A percentile compares a stretch with the other conserved stretches of the same genome.
Conservation (phyloP, 1,140 invertebrate species). For the Pygmarrhopalites habei region DNA sequence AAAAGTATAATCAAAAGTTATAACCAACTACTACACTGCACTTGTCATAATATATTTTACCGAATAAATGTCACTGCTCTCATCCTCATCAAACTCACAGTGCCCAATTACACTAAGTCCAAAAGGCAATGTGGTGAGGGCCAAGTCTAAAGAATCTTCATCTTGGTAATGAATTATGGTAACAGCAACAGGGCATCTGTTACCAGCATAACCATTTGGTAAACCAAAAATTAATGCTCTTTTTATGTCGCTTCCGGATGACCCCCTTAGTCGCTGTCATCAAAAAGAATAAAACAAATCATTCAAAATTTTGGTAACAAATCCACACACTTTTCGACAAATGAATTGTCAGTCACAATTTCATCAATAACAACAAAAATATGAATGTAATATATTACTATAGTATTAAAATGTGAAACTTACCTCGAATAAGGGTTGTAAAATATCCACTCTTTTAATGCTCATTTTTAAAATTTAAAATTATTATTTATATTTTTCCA, state of each 20-base stretch:
- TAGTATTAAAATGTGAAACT: not conserved
- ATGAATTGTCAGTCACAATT: not conserved
- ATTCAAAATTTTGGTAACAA: too few relatives aligned
- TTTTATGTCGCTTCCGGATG: constrained; percentile 3
- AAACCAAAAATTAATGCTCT: constrained; percentile 28
- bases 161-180: constrained; percentile 22
- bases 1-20: not conserved
- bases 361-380: not conserved
- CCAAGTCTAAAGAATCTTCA: constrained; percentile 19
- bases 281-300: constrained; percentile 1
- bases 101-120: constrained; percentile 30
- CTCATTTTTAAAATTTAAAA: constrained; percentile 13
- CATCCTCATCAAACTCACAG: constrained; percentile 35
- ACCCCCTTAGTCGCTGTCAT: constrained; percentile 26
- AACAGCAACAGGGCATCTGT: constrained; percentile 22
- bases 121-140: constrained; percentile 16
- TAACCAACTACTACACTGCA: not conserved
- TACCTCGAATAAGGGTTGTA: constrained; percentile 30
- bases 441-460: constrained; percentile 22
- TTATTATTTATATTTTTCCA: too few relatives aligned
- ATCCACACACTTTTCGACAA: too few relatives aligned
- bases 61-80: constrained; percentile 26
- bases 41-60: constrained; percentile 11
- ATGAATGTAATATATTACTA: not conserved
- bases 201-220: constrained; percentile 2